A percentile compares a stretch with the other conserved stretches of the same genome.
These are phyloP conservation scores for Proales similis DNA, from an alignment of 1,140 invertebrate genomes.

Conservation along the genomic window DNA sequence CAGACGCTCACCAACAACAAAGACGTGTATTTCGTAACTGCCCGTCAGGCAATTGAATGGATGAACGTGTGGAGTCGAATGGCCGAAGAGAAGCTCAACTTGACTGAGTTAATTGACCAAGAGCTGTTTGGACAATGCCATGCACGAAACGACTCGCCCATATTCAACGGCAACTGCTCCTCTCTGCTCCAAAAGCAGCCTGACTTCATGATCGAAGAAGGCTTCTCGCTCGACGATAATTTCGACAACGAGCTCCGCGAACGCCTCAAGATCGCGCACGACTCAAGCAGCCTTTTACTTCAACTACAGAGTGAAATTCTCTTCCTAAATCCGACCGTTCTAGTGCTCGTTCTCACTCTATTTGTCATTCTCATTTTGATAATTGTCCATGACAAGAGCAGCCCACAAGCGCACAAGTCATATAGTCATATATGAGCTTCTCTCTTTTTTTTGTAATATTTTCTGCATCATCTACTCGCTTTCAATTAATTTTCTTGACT, in stretches of 20 bases:
- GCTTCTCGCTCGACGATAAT: conserved; percentile 13
- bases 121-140: conserved; percentile 16
- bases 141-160: not conserved
- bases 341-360: not conserved
- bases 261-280: conserved; percentile 1
- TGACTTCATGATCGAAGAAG: conserved; percentile 8
- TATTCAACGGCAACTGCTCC: conserved; percentile 7
- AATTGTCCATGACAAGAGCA: conserved; percentile 20
- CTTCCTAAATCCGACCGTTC: conserved; percentile 10
- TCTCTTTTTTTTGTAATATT: no score
- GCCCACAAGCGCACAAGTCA: no score
- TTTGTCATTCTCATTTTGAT: not conserved
- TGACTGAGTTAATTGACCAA: conserved; percentile 17
- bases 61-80: conserved; percentile 29
- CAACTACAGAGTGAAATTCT: conserved; percentile 28
- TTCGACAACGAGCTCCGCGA: conserved; percentile 15
- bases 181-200: not conserved
- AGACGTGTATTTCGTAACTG: conserved; percentile 33
- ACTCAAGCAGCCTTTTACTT: conserved; percentile 5
- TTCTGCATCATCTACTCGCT: no score
- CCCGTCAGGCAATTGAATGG: conserved; percentile 37
- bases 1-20: conserved; percentile 9
- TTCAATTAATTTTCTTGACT: no score
- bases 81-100: conserved; percentile 1
- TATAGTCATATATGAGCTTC: no score